Conservation (phyloP, 2,888 invertebrate genomes). For the Micoletzkya japonica region DNA sequence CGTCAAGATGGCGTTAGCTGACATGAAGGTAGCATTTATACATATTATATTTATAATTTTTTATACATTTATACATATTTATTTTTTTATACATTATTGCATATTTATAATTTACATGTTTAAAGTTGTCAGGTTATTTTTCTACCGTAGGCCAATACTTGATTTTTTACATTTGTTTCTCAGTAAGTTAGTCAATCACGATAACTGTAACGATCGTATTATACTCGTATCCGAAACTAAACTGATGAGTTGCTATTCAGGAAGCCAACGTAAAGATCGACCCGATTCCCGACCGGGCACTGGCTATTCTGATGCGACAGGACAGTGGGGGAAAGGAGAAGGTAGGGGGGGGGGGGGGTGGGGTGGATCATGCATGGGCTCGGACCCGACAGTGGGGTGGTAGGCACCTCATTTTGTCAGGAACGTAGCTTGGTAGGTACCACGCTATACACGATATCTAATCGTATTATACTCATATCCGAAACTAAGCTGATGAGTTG, state of each 20-base stretch:
- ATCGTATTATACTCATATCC: neutral
- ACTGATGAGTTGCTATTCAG: no score
- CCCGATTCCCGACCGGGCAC: slow-evolving; percentile 33
- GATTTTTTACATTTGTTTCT: neutral
- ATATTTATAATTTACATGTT: no score
- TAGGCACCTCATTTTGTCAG: no score
- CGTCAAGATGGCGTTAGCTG: slow-evolving; percentile 28
- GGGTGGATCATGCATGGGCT: neutral
- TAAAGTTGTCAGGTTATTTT: neutral
- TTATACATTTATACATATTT: no score
- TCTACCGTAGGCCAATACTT: neutral
- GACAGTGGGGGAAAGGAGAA: slow-evolving; percentile 28
- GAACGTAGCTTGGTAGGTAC: no score
- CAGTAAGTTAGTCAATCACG: no score
- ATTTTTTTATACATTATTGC: no score
- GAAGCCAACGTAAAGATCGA: slow-evolving; percentile 35
- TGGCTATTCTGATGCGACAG: slow-evolving; percentile 30
- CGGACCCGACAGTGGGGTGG: neutral
- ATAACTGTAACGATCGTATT: no score
- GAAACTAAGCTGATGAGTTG: neutral
- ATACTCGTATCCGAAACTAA: neutral
- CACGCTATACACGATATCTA: no score
- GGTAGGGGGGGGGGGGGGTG: slow-evolving; percentile 7
- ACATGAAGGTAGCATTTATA: slow-evolving; percentile 1
- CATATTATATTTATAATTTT: neutral